Evolutionary conservation across 2,113 vertebrate genomes (phyloP).

Genomic region (cat (Felis catus)): F.catus_Fca126_mat1.0 CM031424.1:41681001-41681500

Average conservation of each 20-base stretch:
- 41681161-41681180: neutral
- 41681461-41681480: constrained; percentile 47
- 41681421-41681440: constrained; percentile 25
- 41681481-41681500: constrained; percentile 23
- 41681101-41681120: neutral
- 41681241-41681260: neutral
- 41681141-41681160: neutral
- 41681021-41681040: neutral
- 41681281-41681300: neutral
- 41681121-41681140: neutral
- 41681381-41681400: constrained; percentile 40
- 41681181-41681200: neutral
- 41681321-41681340: constrained; percentile 55
- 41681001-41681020: constrained; percentile 13
- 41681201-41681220: neutral
- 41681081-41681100: neutral
- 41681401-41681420: constrained; percentile 55
- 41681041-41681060: neutral
- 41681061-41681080: neutral
- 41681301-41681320: neutral
- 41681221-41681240: neutral
- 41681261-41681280: neutral
- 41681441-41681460: constrained; percentile 46
- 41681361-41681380: constrained; percentile 36
- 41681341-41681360: constrained; percentile 49